Evolutionary conservation across 2,113 vertebrate species (phyloP), one percentile per base, ranked within the genome.

Genomic region (Lamprologus lemairii): DNA sequence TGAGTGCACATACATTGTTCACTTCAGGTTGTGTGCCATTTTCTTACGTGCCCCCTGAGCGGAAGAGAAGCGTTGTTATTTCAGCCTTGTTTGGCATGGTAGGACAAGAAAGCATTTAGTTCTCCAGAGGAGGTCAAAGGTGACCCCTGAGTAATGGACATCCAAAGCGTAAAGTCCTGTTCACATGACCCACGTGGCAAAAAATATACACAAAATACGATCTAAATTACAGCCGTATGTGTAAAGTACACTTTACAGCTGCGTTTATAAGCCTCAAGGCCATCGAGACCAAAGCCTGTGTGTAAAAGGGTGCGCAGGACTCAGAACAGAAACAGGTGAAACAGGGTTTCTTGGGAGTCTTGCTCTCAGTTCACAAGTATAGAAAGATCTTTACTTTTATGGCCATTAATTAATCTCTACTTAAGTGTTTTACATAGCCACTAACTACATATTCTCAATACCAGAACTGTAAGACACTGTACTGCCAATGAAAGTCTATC

Each of bases 1-100:
- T 95, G 92, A 95, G 94, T 94, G 95, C 93, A 92, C 93, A 86
- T 31, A 86, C 91, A 94, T 94, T 95, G 95, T 95, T 95, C 93
- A 91, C 89, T 93, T 88, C 84, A 90, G 93, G 89, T 92, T 82
- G 85, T 94, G 90, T 92, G 94, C 94, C 94, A 92, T 93, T 93
- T 94, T 92, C 91, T 87, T 89, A 86, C 85, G 87, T 89, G 92
- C 86, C 93, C 92, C 89, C 83, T 40, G 86, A 95, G 94, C 79
- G 78, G 89, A 92, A 90, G 78, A 91, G 87, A 82, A 75, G 85
- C 80, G 84, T 92, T 94, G 94, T 95, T 96, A 91, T 94, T 94
- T 95, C 92, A 94, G 93, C 92, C 90, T 91, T 90, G 94, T 93
- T 94, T 93, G 88, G 89, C 90, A 85, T 94, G 89, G 91, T 88